Percentiles rank a stretch among this genome's conserved stretches.
Evolutionary conservation across 1,140 invertebrate species (phyloP).

Genomic region (Helicoverpa zea): DNA sequence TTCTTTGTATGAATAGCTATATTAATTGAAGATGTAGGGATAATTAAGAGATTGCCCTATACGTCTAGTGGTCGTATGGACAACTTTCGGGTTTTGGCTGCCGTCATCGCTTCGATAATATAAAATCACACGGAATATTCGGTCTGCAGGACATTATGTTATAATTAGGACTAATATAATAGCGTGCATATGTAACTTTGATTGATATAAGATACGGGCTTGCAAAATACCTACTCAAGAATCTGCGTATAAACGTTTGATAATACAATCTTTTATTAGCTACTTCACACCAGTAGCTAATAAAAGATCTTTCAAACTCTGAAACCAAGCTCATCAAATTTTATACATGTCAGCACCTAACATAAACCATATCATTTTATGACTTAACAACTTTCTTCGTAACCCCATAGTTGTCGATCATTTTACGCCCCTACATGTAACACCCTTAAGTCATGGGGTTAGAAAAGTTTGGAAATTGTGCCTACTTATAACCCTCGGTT

Average conservation of each 20-base stretch:
- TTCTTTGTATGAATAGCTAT: not conserved
- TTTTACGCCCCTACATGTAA: conserved; percentile 31
- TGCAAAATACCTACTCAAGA: too few relatives aligned
- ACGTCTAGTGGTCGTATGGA: too few relatives aligned
- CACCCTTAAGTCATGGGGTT: conserved; percentile 15
- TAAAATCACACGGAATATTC: too few relatives aligned
- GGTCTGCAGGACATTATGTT: too few relatives aligned
- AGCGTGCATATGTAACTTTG: too few relatives aligned
- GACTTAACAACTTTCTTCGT: conserved; percentile 22
- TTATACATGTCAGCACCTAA: not conserved
- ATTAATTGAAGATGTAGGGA: not conserved
- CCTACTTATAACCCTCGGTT: conserved; percentile 6
- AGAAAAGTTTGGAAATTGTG: conserved; percentile 24
- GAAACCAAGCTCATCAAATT: not conserved
- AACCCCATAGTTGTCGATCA: conserved; percentile 30
- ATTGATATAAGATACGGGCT: too few relatives aligned
- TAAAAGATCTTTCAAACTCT: not conserved
- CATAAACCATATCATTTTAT: conserved; percentile 45
- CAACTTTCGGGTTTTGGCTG: too few relatives aligned
- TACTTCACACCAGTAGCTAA: too few relatives aligned
- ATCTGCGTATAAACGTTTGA: too few relatives aligned
- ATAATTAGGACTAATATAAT: too few relatives aligned
- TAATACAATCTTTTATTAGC: too few relatives aligned
- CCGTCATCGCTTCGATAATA: too few relatives aligned
- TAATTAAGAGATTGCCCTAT: not conserved